Percentiles rank a stretch among this genome's conserved stretches.
phyloP scores from a whole-genome alignment of 1,140 invertebrate genomes.

The Drosophila dunni region DNA sequence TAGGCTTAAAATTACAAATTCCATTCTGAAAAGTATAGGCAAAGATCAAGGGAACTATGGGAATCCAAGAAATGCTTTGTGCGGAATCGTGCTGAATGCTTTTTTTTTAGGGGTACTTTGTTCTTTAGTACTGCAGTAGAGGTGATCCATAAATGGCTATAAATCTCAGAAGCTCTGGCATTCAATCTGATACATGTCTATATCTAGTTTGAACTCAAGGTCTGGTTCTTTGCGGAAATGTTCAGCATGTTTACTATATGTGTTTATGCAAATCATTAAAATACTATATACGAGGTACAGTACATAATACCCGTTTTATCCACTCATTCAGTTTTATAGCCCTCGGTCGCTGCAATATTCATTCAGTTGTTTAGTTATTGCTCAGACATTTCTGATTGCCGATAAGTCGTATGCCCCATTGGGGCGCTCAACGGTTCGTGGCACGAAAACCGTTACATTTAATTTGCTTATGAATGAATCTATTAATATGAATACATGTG shows the following conservation, averaged over 20 bases:
- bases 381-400: conserved; percentile 1
- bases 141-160: no score
- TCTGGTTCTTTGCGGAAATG: conserved; percentile 1
- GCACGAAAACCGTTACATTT: conserved; percentile 44
- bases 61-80: no score
- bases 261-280: conserved; percentile 2
- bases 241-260: background rate
- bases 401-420: conserved; percentile 26
- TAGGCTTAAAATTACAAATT: background rate
- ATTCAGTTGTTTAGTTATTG: conserved; percentile 20
- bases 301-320: background rate
- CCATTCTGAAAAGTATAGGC: background rate
- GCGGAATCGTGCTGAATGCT: no score
- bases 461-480: conserved; percentile 41
- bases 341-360: background rate
- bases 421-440: conserved; percentile 25
- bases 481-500: conserved; percentile 21
- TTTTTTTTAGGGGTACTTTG: no score
- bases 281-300: background rate
- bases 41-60: background rate
- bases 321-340: background rate
- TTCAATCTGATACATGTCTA: background rate
- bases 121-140: no score
- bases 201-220: background rate
- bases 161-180: background rate